phyloP scores from a whole-genome alignment of 2,888 invertebrate species.

The Caenorhabditis sp. region DNA sequence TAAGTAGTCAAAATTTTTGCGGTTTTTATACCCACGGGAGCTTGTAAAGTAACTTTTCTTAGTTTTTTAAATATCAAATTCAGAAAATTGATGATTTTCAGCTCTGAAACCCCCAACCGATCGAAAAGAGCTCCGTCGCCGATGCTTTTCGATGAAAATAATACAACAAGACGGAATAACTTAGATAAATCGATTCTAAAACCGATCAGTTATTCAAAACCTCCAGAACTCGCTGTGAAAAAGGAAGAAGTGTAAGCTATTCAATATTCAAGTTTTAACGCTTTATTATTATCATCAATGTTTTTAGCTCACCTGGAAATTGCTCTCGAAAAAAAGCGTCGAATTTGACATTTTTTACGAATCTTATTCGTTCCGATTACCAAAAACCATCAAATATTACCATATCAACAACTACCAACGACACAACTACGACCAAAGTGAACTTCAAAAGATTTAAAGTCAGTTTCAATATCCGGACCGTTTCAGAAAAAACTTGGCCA shows the following conservation, averaged over 20 bases:
- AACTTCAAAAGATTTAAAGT: not conserved
- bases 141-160: too few relatives aligned
- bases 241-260: not conserved
- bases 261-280: too few relatives aligned
- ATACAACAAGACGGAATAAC: too few relatives aligned
- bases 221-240: not conserved
- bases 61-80: too few relatives aligned
- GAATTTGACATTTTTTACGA: not conserved
- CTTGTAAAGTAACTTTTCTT: too few relatives aligned
- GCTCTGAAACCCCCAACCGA: too few relatives aligned
- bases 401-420: not conserved
- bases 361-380: not conserved
- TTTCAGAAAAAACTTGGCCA: too few relatives aligned
- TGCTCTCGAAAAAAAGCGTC: not conserved
- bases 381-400: not conserved
- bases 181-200: not conserved
- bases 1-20: too few relatives aligned
- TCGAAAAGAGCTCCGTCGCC: too few relatives aligned
- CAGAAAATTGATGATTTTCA: too few relatives aligned
- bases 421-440: not conserved
- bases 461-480: not conserved
- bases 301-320: not conserved
- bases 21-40: too few relatives aligned
- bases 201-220: not conserved
- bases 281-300: too few relatives aligned